These are phyloP conservation scores for Erpobdella octoculata DNA, from an alignment of 2,888 invertebrate genomes.

Conservation along the genomic window DNA sequence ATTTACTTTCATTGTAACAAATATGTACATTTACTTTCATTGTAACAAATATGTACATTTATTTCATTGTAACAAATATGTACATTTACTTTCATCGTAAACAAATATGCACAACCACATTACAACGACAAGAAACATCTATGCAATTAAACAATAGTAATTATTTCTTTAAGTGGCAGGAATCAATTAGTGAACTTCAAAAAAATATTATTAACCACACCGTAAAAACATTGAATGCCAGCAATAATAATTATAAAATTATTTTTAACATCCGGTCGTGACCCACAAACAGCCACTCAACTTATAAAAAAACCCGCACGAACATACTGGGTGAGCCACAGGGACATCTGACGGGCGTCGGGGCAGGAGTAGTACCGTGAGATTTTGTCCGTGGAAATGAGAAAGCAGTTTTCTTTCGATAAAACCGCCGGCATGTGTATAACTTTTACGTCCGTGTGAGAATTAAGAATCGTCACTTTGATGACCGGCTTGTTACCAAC, in stretches of 20 bases:
- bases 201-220: too few species aligned
- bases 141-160: too few species aligned
- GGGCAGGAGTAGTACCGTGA: not conserved
- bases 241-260: not conserved
- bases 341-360: not conserved
- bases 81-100: too few species aligned
- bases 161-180: too few species aligned
- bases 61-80: too few species aligned
- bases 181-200: too few species aligned
- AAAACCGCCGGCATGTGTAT: not conserved
- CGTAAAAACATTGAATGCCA: too few species aligned
- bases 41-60: too few species aligned
- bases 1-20: too few species aligned
- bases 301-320: not conserved
- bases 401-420: not conserved
- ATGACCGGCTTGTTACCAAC: slow-evolving; percentile 1
- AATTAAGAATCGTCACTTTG: not conserved
- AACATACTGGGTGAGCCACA: slow-evolving; percentile 7
- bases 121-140: too few species aligned
- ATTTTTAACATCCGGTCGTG: not conserved
- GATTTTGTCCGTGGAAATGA: slow-evolving; percentile 4
- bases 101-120: too few species aligned
- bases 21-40: too few species aligned
- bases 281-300: not conserved
- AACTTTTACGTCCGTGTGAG: not conserved